Evolutionary conservation across 2,113 vertebrate species (phyloP), one percentile per base, ranked within the genome.

Genomic region (Ranitomeya imitator): DNA sequence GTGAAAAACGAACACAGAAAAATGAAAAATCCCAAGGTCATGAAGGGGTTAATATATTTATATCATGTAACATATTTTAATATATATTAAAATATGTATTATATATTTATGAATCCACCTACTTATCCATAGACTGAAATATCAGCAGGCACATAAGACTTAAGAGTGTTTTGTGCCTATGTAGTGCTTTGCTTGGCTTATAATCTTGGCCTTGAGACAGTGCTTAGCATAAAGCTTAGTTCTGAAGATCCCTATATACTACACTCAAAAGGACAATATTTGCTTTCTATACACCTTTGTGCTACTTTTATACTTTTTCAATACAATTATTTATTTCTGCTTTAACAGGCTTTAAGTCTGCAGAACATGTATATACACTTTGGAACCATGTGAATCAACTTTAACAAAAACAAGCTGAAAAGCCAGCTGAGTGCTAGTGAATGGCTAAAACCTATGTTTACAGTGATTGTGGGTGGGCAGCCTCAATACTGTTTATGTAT

Each of bases 381-480:
- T 74, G 3, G 71, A 89, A 86, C 92, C 88, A 90, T 90, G 91
- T 92, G 92, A 90, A 93, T 90, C 57, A 82, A 86, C 89, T 83
- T 83, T 91, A 90, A 90, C 92, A 91, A 91, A 45, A 91, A 82
- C 83, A 79, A 90, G 85, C 89, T 90, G 89, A 87, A 91, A 91
- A 91, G 59, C 86, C 69, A 79, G 81, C 89, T 85, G 89, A 93
- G 69, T 90, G 81, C 85, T 91, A 91, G 86, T 37, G 76, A 90
- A 92, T 90, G 89, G 88, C 90, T 91, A 89, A 92, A 91, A 86
- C 8, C 0, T 0, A 88, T 90, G 91, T 90, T 93, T 90, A 79
- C 65, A 86, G 86, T 88, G 89, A 89, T 91, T 71, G 88, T 90
- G 88, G 90, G 92, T 93, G 93, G 93, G 92, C 89, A 63, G 92